Base-by-base conservation (phyloP, 1,140 invertebrate genomes). In the Drosophila willistoni region DNA sequence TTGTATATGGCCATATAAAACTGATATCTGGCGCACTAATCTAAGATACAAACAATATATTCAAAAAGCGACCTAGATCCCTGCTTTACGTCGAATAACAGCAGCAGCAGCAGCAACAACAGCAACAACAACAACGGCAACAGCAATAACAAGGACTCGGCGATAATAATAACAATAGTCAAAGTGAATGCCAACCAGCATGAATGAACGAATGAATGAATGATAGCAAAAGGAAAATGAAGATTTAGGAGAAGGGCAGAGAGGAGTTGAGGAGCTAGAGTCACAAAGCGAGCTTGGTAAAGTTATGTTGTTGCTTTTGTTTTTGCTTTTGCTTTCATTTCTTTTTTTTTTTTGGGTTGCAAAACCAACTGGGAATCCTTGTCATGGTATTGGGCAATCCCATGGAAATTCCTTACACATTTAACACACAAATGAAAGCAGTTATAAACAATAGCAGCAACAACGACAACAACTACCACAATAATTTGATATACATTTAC, bases 1-100 rank as follows among this genome's bases (percentile, higher is more conserved):
- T 79, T 78, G 65, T 75, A 64, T 71, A 72, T 64, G 67, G 82
- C 79, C 68, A 82, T 82, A 85, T 85, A 85, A 81, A 74, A 87
- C 83, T 81, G 82, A 86, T 86, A 86, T 71, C 68, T 78, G 69
- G 65, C 66, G 64, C 77, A 86, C 83, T 87, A 87, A 86, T 86
- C 82, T 82, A 66, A 86, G 82, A 86, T 86, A 83, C 83, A 86
- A 86, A 87, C 82, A 86, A 86, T 86, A 86, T 86, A 86, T 86
- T 86, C 82, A 86, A 86, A 86, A 87, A 87, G 82, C 82, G 82
- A 86, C 82, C 82, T 86, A 86, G 83, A 86, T 86, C 82, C 82
- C 73, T 57, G 82, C 79, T 67, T 68, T 75, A 86, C 78, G 78
- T 72, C 67, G 64, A 57, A 17, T 57, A 57, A 57, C 55, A 57